These are phyloP conservation scores for Acanthosepion lycidas DNA, from an alignment of 2,888 invertebrate species.

Conservation along the genomic window DNA sequence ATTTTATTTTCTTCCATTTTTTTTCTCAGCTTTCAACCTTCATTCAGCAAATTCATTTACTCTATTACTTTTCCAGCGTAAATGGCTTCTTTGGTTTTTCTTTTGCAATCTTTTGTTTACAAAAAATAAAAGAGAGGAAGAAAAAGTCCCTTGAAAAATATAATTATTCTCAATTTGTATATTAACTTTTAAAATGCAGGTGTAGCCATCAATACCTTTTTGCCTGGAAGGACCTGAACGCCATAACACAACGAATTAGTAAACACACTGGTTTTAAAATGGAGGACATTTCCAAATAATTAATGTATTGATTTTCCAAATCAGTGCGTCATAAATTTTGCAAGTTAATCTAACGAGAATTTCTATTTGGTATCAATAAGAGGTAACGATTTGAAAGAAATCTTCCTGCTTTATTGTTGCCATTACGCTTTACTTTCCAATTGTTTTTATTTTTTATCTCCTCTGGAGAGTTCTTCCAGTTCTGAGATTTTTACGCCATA, in stretches of 20 bases:
- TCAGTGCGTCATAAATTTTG: not conserved
- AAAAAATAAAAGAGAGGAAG: not conserved
- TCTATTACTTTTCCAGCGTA: no score
- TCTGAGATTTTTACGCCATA: not conserved
- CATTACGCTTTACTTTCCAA: not conserved
- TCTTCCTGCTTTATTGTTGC: not conserved
- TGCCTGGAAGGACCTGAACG: not conserved
- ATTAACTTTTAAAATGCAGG: not conserved
- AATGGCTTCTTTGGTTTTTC: no score
- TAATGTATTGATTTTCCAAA: constrained; percentile 20
- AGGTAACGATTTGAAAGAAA: not conserved
- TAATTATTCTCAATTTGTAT: constrained; percentile 21
- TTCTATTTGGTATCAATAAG: constrained; percentile 21
- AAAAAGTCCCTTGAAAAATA: not conserved
- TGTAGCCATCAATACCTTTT: not conserved
- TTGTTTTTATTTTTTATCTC: not conserved
- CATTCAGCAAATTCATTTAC: no score
- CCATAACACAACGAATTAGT: not conserved
- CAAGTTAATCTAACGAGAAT: constrained; percentile 13
- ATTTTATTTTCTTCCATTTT: not conserved
- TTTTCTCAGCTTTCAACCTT: not conserved
- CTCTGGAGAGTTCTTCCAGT: not conserved
- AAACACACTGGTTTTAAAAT: not conserved
- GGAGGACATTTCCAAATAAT: constrained; percentile 6
- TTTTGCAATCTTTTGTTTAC: not conserved